Conservation (phyloP, 2,888 invertebrate genomes). For the Eilema griseolum region DNA sequence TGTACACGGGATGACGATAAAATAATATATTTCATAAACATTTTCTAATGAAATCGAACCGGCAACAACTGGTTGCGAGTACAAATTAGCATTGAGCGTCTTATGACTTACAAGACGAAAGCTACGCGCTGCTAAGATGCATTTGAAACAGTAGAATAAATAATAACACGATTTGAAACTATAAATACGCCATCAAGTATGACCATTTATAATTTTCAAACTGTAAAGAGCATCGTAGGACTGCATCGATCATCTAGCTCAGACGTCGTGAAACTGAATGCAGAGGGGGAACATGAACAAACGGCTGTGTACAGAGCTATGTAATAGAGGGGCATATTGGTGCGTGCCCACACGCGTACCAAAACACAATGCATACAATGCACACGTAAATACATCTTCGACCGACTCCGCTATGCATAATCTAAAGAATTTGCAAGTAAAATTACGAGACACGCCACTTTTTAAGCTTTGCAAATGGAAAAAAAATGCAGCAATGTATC, state of each 20-base stretch:
- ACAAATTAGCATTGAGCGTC: conserved; percentile 43
- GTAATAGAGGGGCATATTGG: conserved; percentile 56
- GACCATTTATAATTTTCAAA: conserved; percentile 61
- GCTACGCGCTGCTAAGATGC: conserved; percentile 14
- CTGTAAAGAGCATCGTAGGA: conserved; percentile 58
- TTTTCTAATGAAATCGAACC: conserved; percentile 51
- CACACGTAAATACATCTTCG: conserved; percentile 80
- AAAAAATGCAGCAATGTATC: conserved; percentile 70
- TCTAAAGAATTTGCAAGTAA: conserved; percentile 83
- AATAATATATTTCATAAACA: conserved; percentile 65
- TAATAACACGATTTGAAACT: conserved; percentile 41
- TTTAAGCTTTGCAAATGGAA: conserved; percentile 79
- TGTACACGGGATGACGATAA: conserved; percentile 64
- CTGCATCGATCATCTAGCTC: conserved; percentile 69
- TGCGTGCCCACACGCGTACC: conserved; percentile 75
- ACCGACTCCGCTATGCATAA: conserved; percentile 79
- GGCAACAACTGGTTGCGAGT: conserved; percentile 32
- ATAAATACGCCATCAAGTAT: conserved; percentile 47
- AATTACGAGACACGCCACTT: conserved; percentile 78
- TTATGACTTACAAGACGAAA: conserved; percentile 28
- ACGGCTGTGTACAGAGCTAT: conserved; percentile 40
- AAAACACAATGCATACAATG: conserved; percentile 76
- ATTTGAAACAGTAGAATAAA: conserved; percentile 38
- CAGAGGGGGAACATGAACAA: conserved; percentile 55
- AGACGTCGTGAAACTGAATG: conserved; percentile 61